phyloP scores from a whole-genome alignment of 2,888 invertebrate species.

The Onchidella celtica region DNA sequence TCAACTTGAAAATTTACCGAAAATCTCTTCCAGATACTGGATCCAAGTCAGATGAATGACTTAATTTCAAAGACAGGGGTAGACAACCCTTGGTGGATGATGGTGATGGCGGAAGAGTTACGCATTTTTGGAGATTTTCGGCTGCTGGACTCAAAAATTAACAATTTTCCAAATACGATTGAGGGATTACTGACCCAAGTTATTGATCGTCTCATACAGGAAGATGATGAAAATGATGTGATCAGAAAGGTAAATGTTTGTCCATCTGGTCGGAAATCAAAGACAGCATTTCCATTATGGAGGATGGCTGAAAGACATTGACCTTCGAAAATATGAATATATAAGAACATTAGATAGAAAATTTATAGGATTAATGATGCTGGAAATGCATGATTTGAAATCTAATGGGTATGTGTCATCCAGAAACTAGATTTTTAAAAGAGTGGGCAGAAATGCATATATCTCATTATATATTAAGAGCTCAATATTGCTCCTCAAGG shows the following conservation, averaged over 20 bases:
- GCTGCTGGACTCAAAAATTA: slow-evolving; percentile 67
- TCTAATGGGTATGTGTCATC: too few species aligned
- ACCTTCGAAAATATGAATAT: background rate
- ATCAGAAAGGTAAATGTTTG: slow-evolving; percentile 71
- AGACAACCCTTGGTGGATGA: slow-evolving; percentile 73
- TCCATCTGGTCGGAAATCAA: background rate
- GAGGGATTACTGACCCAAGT: slow-evolving; percentile 65
- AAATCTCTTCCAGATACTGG: slow-evolving; percentile 70
- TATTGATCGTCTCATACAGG: slow-evolving; percentile 64
- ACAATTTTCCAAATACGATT: slow-evolving; percentile 64
- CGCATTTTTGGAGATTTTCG: slow-evolving; percentile 76
- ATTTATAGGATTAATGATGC: too few species aligned
- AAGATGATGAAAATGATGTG: slow-evolving; percentile 66
- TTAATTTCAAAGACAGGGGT: slow-evolving; percentile 65
- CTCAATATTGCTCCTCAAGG: too few species aligned
- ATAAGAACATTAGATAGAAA: too few species aligned
- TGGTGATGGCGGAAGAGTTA: slow-evolving; percentile 74
- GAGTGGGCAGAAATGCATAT: too few species aligned
- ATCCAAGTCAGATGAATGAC: slow-evolving; percentile 62
- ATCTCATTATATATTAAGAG: too few species aligned
- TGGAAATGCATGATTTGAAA: too few species aligned
- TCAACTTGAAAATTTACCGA: too few species aligned
- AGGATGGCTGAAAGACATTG: too few species aligned
- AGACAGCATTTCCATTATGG: background rate
- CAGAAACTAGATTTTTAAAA: too few species aligned